Evolutionary conservation across 2,113 vertebrate genomes (phyloP).

Genomic region (Sylvia atricapilla): DNA sequence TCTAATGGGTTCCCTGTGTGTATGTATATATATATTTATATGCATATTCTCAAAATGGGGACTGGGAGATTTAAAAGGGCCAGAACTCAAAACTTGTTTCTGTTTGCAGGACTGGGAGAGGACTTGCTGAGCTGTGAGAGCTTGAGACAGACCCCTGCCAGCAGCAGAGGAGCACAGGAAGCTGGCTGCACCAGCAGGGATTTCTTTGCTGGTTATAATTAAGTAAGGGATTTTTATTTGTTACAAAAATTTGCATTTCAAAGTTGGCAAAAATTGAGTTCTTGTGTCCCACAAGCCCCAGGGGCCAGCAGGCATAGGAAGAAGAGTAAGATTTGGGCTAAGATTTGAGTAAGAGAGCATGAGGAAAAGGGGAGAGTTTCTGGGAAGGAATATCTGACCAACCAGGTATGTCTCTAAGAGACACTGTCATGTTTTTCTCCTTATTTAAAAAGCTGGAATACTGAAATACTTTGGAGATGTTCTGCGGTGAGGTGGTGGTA

Average conservation of each 20-base stretch:
- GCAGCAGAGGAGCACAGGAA: accelerated
- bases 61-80: not conserved
- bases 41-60: not conserved
- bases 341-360: not conserved
- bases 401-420: not conserved
- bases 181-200: not conserved
- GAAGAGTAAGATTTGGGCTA: not conserved
- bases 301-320: not conserved
- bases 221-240: not conserved
- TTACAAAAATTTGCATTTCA: not conserved
- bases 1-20: accelerated
- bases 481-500: not conserved
- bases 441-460: not conserved
- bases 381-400: not conserved
- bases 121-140: not conserved
- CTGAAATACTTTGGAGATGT: not conserved
- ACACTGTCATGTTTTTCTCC: not conserved
- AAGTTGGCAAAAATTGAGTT: not conserved
- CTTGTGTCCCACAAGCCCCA: not conserved
- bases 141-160: not conserved
- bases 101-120: not conserved
- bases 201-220: not conserved
- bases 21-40: accelerated
- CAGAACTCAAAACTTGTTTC: not conserved
- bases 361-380: not conserved